Conservation (phyloP, 2,797 vertebrate genomes). For the Holocentrus rufus region DNA sequence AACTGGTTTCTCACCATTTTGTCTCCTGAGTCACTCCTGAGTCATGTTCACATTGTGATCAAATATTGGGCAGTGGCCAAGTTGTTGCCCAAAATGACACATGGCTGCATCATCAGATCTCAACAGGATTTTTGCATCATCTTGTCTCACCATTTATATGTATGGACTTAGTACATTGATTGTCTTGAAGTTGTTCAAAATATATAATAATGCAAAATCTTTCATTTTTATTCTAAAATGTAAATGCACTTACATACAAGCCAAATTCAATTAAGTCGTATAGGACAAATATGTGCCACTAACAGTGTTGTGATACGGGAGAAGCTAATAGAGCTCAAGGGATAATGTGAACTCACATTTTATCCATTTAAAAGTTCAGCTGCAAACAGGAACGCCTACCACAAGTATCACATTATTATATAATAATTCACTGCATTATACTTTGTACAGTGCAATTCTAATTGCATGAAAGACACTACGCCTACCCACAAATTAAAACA, state of each 20-base stretch:
- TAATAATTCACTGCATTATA: background rate
- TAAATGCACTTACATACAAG: too few relatives aligned
- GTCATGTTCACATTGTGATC: background rate
- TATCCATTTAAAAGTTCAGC: constrained; percentile 10
- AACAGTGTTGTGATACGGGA: too few relatives aligned
- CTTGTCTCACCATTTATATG: too few relatives aligned
- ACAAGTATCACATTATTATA: constrained; percentile 12
- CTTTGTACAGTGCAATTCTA: background rate
- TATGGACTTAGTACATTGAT: too few relatives aligned
- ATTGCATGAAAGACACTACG: background rate
- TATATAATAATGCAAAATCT: too few relatives aligned
- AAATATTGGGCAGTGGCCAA: background rate
- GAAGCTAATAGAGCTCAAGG: too few relatives aligned
- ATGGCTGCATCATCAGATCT: background rate
- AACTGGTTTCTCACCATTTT: background rate
- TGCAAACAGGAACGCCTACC: constrained; percentile 37
- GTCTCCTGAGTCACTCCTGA: background rate
- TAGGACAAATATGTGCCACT: too few relatives aligned
- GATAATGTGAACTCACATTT: too few relatives aligned
- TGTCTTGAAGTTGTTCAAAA: too few relatives aligned
- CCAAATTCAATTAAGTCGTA: too few relatives aligned
- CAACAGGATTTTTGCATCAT: background rate
- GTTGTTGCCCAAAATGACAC: background rate
- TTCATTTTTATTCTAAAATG: too few relatives aligned
- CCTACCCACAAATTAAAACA: background rate